Conservation (phyloP, 2,888 invertebrate species). For the Monoplex corrugatus region DNA sequence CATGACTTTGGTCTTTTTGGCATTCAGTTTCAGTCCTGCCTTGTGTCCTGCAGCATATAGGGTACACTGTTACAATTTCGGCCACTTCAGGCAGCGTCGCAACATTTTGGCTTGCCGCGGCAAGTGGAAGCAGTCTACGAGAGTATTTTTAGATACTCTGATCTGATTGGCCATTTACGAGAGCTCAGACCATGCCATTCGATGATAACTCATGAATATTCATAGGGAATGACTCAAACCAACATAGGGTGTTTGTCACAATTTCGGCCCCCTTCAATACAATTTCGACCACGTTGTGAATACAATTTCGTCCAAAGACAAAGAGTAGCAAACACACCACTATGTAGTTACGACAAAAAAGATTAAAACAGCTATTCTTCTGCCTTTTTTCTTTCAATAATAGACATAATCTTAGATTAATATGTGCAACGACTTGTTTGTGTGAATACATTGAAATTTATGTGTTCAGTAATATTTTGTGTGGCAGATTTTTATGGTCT, state of each 20-base stretch:
- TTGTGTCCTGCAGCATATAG: no score
- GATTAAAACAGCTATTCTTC: neutral
- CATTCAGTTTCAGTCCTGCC: no score
- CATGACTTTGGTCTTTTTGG: no score
- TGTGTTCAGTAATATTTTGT: slow-evolving; percentile 19
- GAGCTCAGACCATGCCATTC: neutral
- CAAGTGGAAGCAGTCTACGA: neutral
- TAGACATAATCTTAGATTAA: slow-evolving; percentile 3
- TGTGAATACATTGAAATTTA: slow-evolving; percentile 24
- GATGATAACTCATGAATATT: neutral
- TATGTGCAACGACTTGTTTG: neutral
- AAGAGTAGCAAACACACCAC: slow-evolving; percentile 4
- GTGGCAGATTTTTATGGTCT: slow-evolving; percentile 19
- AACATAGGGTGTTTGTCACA: neutral
- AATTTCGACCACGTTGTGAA: neutral
- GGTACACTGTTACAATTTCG: neutral
- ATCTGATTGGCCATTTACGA: neutral
- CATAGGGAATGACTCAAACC: slow-evolving; percentile 10
- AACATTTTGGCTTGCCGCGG: neutral
- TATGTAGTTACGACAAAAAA: slow-evolving; percentile 6
- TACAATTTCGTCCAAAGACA: slow-evolving; percentile 15
- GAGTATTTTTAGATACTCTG: slow-evolving; percentile 3
- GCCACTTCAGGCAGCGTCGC: neutral
- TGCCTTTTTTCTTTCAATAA: slow-evolving; percentile 10
- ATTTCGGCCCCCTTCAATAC: neutral